These are phyloP conservation scores for Leptocoma aspasia DNA, from an alignment of 2,113 vertebrate species.

Conservation along the genomic window DNA sequence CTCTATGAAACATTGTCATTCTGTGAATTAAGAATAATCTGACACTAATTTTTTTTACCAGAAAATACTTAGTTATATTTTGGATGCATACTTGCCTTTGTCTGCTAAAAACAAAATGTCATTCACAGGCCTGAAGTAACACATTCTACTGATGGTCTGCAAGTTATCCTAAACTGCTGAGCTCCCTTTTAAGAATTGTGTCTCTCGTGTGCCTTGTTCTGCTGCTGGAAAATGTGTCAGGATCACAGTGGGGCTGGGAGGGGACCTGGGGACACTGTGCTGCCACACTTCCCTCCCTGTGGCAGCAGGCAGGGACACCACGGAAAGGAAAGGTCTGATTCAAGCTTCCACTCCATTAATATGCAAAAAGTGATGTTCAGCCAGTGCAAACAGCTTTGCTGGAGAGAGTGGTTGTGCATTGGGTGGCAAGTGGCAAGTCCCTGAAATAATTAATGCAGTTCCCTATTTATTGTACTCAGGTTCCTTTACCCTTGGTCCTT, in stretches of 20 bases:
- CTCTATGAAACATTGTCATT: neutral
- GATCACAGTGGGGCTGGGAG: neutral
- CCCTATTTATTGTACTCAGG: neutral
- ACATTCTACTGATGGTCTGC: neutral
- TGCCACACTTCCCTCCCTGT: neutral
- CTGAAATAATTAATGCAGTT: neutral
- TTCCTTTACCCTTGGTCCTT: neutral
- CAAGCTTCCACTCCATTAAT: neutral
- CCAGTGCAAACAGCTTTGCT: neutral
- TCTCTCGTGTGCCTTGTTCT: neutral
- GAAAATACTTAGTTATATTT: neutral
- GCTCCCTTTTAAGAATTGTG: neutral
- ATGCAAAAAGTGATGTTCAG: neutral
- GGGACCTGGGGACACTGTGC: neutral
- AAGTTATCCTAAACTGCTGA: neutral
- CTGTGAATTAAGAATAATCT: neutral
- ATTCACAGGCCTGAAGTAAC: neutral
- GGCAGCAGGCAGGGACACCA: neutral
- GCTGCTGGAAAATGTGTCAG: neutral
- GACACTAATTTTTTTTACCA: neutral
- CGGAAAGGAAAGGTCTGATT: neutral
- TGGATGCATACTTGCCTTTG: neutral
- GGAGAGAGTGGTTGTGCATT: neutral
- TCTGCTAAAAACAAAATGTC: neutral
- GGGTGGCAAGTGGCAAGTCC: neutral